A percentile compares a stretch with the other conserved stretches of the same genome.
phyloP scores from a whole-genome alignment of 2,113 vertebrate genomes.

The Rallus limicola region DNA sequence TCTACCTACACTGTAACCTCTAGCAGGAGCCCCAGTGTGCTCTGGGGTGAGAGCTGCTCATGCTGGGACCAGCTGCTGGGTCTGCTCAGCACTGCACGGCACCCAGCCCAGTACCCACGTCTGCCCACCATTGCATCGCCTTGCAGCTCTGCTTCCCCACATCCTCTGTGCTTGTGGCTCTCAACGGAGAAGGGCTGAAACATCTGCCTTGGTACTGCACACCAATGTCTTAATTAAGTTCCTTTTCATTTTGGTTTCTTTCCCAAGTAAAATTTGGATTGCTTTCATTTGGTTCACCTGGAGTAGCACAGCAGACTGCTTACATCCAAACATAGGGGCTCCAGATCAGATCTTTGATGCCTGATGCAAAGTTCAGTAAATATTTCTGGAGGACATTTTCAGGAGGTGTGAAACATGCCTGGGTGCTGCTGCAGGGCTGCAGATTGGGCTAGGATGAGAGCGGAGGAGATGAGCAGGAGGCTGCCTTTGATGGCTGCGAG shows the following conservation, averaged over 20 bases:
- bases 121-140: background rate
- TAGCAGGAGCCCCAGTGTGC: rapidly evolving
- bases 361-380: background rate
- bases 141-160: background rate
- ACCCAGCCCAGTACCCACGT: background rate
- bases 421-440: rapidly evolving
- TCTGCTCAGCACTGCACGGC: background rate
- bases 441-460: background rate
- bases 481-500: rapidly evolving
- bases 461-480: background rate
- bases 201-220: background rate
- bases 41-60: rapidly evolving
- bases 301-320: background rate
- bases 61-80: background rate
- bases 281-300: background rate
- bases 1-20: background rate
- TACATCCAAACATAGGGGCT: background rate
- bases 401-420: rapidly evolving
- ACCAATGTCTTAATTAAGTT: background rate
- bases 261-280: background rate
- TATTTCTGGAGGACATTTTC: background rate
- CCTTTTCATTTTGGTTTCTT: background rate
- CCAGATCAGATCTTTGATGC: background rate
- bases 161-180: background rate
- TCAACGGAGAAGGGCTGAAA: background rate